These are phyloP conservation scores for Columba guinea DNA, from an alignment of 2,797 vertebrate genomes.

Conservation along the genomic window DNA sequence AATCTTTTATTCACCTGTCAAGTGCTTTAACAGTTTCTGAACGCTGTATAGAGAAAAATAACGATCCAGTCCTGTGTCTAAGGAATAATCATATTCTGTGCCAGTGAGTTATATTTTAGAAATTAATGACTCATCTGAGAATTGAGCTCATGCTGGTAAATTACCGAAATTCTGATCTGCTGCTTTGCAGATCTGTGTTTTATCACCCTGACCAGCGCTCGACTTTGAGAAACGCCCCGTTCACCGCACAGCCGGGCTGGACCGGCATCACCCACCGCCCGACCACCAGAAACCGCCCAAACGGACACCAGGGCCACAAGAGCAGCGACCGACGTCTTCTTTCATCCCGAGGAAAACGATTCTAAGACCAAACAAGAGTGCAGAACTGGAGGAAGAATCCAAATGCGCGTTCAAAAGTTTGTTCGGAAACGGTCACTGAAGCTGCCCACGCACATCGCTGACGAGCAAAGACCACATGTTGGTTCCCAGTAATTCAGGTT, in stretches of 20 bases:
- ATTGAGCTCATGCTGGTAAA: conserved; percentile 49
- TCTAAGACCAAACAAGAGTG: neutral
- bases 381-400: neutral
- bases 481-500: neutral
- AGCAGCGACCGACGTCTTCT: neutral
- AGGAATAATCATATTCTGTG: conserved; percentile 22
- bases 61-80: neutral
- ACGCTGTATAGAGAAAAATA: neutral
- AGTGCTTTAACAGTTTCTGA: neutral
- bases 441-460: neutral
- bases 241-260: neutral
- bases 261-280: neutral
- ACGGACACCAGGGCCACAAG: too few relatives aligned
- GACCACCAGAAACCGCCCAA: accelerated
- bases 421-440: neutral
- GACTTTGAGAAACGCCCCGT: neutral
- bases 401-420: neutral
- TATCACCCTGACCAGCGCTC: neutral
- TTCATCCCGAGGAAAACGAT: neutral
- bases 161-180: neutral
- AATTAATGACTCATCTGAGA: conserved; percentile 50
- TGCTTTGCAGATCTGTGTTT: neutral
- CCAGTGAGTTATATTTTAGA: conserved; percentile 49
- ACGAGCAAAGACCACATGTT: accelerated
- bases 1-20: conserved; percentile 49